Base-by-base conservation (phyloP, 2,113 vertebrate species). In the Peromyscus maniculatus region DNA sequence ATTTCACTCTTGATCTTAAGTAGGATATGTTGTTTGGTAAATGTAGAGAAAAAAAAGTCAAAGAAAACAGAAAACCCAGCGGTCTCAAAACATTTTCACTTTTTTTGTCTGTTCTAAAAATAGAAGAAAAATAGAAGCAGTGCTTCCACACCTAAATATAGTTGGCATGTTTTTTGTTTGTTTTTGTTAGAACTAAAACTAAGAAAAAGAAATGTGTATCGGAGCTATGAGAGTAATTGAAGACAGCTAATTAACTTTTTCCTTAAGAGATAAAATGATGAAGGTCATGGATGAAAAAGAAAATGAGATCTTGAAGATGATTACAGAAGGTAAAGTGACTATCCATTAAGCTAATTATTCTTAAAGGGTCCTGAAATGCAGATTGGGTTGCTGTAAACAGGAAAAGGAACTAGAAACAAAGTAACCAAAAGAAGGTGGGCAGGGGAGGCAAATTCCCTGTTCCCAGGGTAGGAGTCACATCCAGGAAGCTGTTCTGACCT, bases 211-310 rank as follows among this genome's bases (percentile, higher is more conserved):
- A 74, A 67, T 79, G 64, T 36, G 22, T 62, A 69, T 80, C 7
- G 52, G 49, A 80, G 31, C 31, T 82, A 77, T 64, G 33, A 15
- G 12, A 83, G n/a, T 39, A 67, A 90, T 78, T 59, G n/a, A 77
- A 88, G 16, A n/a, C 7, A 80, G 77, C 7, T 59, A 74, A 86
- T 66, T 89, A 67, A 33, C 28, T 90, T 2, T 67, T 80, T 93
- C 67, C 66, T 79, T 62, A 62, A 90, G 26, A 86, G n/a, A 66
- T 5, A 36, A 94, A 92, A 69, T 80, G 36, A 43, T 79, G 74
- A 84, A 69, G n/a, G 84, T 55, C 55, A 89, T 46, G 31, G 46
- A 69, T 75, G 9, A 86, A 95, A 93, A 96, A 74, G 57, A 80
- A 93, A 84, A 78, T 78, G 4, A 91, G 26, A 62, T 64, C 8